phyloP scores from a whole-genome alignment of 2,888 invertebrate genomes.

The Leptinotarsa peninsularis region DNA sequence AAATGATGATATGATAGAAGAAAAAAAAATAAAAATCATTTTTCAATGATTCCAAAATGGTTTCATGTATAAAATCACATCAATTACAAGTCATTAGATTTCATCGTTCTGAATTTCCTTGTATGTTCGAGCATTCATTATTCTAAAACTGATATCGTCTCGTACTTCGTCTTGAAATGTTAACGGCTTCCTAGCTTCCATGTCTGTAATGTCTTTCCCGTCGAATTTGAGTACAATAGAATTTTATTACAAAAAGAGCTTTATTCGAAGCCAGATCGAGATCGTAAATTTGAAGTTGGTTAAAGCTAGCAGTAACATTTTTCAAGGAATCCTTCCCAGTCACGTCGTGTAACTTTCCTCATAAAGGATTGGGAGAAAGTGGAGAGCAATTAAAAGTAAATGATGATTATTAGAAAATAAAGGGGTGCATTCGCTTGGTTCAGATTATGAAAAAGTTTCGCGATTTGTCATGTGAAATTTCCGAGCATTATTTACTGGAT shows the following conservation, averaged over 20 bases:
- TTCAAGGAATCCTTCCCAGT: constrained; percentile 14
- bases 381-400: constrained; percentile 33
- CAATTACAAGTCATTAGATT: too few relatives aligned
- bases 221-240: constrained; percentile 13
- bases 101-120: too few relatives aligned
- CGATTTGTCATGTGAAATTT: constrained; percentile 4
- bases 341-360: constrained; percentile 20
- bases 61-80: too few relatives aligned
- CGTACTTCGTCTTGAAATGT: neutral
- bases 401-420: constrained; percentile 18
- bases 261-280: constrained; percentile 4
- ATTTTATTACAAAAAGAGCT: constrained; percentile 9
- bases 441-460: constrained; percentile 6
- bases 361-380: constrained; percentile 25
- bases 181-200: constrained; percentile 5
- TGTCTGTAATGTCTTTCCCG: constrained; percentile 3
- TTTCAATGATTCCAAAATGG: too few relatives aligned
- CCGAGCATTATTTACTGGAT: neutral
- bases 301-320: constrained; percentile 27
- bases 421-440: neutral
- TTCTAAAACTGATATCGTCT: neutral
- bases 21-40: too few relatives aligned
- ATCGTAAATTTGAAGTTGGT: constrained; percentile 19
- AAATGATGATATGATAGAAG: too few relatives aligned
- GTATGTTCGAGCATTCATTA: neutral